Conservation (phyloP, 2,113 vertebrate species). For the Bubalus kerabau region DNA sequence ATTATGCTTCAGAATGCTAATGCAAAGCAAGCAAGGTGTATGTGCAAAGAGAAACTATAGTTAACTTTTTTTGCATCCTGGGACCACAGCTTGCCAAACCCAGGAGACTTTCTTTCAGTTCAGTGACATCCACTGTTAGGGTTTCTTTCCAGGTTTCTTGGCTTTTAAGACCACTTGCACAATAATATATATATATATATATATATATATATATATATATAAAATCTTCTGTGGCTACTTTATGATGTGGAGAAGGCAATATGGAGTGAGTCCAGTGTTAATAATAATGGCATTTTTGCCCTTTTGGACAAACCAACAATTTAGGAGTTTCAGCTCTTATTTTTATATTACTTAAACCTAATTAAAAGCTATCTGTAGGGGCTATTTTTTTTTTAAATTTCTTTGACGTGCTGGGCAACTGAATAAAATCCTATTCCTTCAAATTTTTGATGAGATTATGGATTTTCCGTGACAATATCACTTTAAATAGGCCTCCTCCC, state of each 20-base stretch:
- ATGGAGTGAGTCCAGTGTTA: background rate
- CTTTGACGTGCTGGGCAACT: slow-evolving; percentile 3
- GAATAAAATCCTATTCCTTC: background rate
- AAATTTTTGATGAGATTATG: background rate
- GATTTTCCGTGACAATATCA: background rate
- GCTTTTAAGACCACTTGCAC: slow-evolving; percentile 34
- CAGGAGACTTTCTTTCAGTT: slow-evolving; percentile 13
- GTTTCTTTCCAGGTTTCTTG: slow-evolving; percentile 14
- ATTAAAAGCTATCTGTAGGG: background rate
- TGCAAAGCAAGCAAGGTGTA: slow-evolving; percentile 44
- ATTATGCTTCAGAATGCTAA: slow-evolving; percentile 1
- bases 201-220: background rate
- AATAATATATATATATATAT: background rate
- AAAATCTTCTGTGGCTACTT: background rate
- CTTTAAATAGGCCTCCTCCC: background rate
- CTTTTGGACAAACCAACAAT: background rate
- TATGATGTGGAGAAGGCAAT: background rate
- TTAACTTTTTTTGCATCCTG: slow-evolving; percentile 24
- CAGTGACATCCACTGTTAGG: background rate
- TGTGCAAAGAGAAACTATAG: background rate
- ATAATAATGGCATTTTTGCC: slow-evolving; percentile 38
- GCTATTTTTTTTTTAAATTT: background rate
- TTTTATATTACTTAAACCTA: slow-evolving; percentile 22
- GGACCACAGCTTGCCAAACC: background rate
- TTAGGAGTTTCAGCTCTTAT: slow-evolving; percentile 24